Base-by-base conservation (phyloP, 2,888 invertebrate species). In the Polia nebulosa region DNA sequence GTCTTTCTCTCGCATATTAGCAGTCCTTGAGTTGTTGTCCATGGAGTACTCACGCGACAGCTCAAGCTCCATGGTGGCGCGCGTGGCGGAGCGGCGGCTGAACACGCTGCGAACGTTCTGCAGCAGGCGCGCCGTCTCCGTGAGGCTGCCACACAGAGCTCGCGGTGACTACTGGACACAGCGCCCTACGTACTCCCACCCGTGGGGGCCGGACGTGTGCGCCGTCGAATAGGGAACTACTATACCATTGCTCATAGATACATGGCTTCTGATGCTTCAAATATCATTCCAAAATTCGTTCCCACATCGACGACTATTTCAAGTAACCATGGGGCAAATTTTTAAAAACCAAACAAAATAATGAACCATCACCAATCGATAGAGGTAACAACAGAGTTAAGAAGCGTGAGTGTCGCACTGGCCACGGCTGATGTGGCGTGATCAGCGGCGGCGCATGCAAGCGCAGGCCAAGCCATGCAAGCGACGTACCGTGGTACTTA, bases 121-220 rank as follows among this genome's bases (percentile, higher is more conserved):
- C 96, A 99, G 97, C 93, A 99, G 97, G 89, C 99, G 97, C 94
- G 99, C 99, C 91, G 99, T 99, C 97, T 99, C 99, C 96, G 99
- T 98, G 96, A 99, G 97, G 97, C 99, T 99, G 97, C 93, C 92
- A 91, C 92, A 94, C 89, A 93, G 87, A 91, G 87, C 88, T 83
- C 89, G 86, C 88, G 76, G 85, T 91, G 85, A 91, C 89, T 84
- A 87, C 85, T 85, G 79, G 66, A 75, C 78, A 96, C 96, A 92
- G 83, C 84, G 83, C 84, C 77, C 74, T 68, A 67, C 68, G 73
- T 66, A 78, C 63, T 15, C 52, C 25, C 45, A 34, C 58, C 77
- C 70, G 61, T 64, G 75, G 41, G 78, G 44, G 64, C 51, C 41
- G 67, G 49, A 22, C 75, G 49, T 32, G 29, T 34, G 52, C 25